Base-by-base conservation (phyloP, 2,797 vertebrate genomes). In the Loris lydekkerianus region DNA sequence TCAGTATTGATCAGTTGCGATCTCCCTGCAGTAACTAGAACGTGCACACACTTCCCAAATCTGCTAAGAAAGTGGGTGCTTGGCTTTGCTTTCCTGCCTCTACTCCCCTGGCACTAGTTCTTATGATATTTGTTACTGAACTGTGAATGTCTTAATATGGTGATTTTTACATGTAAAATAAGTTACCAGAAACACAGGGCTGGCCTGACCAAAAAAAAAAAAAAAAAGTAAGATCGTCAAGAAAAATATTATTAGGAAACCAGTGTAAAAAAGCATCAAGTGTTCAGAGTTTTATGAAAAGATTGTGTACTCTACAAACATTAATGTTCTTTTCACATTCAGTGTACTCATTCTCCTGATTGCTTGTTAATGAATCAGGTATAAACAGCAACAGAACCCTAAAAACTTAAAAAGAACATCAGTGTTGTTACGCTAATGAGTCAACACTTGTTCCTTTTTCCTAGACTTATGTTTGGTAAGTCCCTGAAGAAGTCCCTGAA, bases 21-120 rank as follows among this genome's bases (percentile, higher is more conserved):
- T 91, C 84, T 97, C 94, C 94, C 96, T 96, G 94, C 73, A 96
- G 93, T 93, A 78, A 87, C 46, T 61, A 80, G 69, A 75, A 78
- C 31, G 1, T 9, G 9, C 61, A 40, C 61, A 43, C 46, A 56
- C 80, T 80, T 43, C 29, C 34, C 61, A 69, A 63, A 92, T 87
- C 85, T 80, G 29, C 37, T 83, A 60, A 80, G 75, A 83, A 72
- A 76, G 46, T 31, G 14, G 7, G 21, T 46, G 63, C 49, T 83
- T 86, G 80, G 86, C 76, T 93, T 34, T 46, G 40, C 15, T 11
- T 84, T 86, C 31, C 63, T 29, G 5, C 49, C 25, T 29, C 37
- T 53, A 21, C 25, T 70, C 40, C 75, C 83, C 91, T 60, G 82
- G 49, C 80, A 81, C 23, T 69, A 70, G 37, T 82, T 46, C 17